These are phyloP conservation scores for Zootermopsis nevadensis DNA, from an alignment of 2,888 invertebrate genomes.

Conservation along the genomic window DNA sequence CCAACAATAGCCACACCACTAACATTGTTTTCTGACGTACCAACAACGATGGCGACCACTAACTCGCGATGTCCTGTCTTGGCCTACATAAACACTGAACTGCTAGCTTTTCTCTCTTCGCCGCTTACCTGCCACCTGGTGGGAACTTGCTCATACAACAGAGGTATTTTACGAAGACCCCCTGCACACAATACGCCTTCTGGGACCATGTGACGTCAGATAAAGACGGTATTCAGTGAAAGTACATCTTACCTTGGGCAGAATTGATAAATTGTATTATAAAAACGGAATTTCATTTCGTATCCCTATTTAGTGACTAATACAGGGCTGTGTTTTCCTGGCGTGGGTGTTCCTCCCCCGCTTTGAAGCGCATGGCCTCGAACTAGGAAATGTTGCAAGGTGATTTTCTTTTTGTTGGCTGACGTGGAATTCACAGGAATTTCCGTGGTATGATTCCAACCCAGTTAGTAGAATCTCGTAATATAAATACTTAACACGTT, in stretches of 20 bases:
- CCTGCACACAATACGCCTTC: conserved; percentile 19
- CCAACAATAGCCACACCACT: conserved; percentile 31
- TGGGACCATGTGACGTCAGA: conserved; percentile 26
- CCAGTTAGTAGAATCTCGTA: too few species aligned
- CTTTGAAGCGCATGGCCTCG: too few species aligned
- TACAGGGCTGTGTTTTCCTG: neutral
- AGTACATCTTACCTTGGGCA: neutral
- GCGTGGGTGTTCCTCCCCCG: neutral
- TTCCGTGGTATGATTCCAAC: too few species aligned
- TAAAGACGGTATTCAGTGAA: neutral
- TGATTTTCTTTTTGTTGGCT: too few species aligned
- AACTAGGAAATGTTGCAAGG: too few species aligned
- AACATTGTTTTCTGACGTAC: conserved; percentile 3
- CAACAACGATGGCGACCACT: neutral
- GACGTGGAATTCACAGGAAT: too few species aligned
- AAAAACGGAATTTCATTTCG: neutral
- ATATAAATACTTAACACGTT: too few species aligned
- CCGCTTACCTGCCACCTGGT: conserved; percentile 36
- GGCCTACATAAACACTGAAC: conserved; percentile 22
- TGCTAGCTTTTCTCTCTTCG: neutral
- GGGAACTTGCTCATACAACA: conserved; percentile 24
- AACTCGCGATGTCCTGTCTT: conserved; percentile 11
- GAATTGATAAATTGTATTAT: neutral
- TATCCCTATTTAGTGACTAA: neutral
- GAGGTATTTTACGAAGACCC: conserved; percentile 23